Evolutionary conservation across 1,140 invertebrate genomes (phyloP), one percentile per base, ranked within the genome.

Genomic region (Episyrphus balteatus): DNA sequence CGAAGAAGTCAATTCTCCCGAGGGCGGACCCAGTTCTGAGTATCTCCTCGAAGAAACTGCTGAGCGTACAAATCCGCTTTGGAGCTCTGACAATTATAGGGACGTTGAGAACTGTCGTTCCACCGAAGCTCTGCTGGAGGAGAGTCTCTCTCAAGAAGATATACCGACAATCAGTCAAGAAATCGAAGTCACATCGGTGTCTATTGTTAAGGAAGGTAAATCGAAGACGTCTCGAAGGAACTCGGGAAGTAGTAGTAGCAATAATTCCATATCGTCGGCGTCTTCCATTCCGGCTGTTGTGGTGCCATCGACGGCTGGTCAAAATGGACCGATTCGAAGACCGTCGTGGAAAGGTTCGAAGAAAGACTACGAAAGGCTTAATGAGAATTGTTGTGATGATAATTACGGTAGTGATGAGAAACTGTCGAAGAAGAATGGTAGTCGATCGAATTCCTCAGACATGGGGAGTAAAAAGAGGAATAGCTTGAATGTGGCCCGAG

Each of bases 101-200:
- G 64, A 67, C 21, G 60, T 60, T 31, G 64, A 65, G 46, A 67
- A 67, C 36, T 67, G 61, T 49, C 57, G 60, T 26, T 68, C 65
- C 38, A 68, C 62, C 1, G 65, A 68, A 38, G 56, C 62, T 3
- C 34, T 68, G 26, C 26, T 68, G 6, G 48, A 52, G 9, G 18
- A 14, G 13, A 18, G 9, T 43, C 42, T 32, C 26, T 43, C 21
- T 5, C 11, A 43, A 17, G 42, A 43, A 18, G 42, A 43, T 32
- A 41, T 18, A 18, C 19, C 17, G 13, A 21, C 10, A 12, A 12
- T 12, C 21, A 26, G 3, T 8, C 21, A 26, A 26, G 21, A 26
- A 26, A 26, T 26, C 18, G 40, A 42, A 21, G 5, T n/a, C 13
- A 42, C 19, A 13, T 14, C 15, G 7, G 12, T 42, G 11, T 42